Conservation (phyloP, 2,113 vertebrate genomes). For the Chauna torquata region DNA sequence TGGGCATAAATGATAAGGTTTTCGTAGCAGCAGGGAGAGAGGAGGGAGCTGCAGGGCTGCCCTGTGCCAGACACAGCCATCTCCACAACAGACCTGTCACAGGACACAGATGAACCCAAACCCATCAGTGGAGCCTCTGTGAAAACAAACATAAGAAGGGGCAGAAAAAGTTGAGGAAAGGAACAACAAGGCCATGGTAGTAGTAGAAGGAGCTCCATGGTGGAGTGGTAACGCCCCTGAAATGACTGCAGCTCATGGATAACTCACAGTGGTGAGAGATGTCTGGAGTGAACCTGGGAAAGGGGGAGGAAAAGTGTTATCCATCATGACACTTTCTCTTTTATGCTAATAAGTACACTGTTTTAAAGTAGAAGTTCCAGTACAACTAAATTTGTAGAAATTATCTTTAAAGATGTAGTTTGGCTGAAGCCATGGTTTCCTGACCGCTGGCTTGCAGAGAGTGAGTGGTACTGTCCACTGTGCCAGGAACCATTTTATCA, state of each 20-base stretch:
- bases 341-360: no score
- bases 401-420: not conserved
- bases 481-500: not conserved
- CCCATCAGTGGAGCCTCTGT: not conserved
- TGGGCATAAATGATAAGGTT: not conserved
- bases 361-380: no score
- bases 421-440: not conserved
- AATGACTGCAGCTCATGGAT: no score
- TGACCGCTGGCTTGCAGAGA: not conserved
- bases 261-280: no score
- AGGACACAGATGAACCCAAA: not conserved
- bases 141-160: not conserved
- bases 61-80: not conserved
- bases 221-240: no score
- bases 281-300: no score
- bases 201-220: no score
- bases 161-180: not conserved
- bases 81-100: not conserved
- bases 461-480: not conserved
- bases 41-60: not conserved
- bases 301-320: no score
- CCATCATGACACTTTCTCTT: no score
- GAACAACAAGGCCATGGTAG: not conserved
- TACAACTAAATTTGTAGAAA: not conserved
- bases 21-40: no score